Conservation (phyloP, 2,797 vertebrate species). For the Gastrophryne carolinensis region DNA sequence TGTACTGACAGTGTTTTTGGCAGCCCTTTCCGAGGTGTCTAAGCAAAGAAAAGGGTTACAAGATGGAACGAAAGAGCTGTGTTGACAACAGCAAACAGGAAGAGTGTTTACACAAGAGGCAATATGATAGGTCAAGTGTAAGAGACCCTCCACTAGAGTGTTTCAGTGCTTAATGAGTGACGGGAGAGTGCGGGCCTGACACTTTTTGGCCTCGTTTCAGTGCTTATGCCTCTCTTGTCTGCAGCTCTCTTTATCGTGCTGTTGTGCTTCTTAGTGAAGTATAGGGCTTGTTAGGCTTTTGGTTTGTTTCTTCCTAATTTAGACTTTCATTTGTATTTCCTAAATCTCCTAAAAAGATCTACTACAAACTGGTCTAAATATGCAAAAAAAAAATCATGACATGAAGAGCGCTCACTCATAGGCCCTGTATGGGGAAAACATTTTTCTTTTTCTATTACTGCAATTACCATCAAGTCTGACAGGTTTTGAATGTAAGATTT, state of each 20-base stretch:
- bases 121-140: slow-evolving; percentile 94
- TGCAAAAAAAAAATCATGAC: neutral
- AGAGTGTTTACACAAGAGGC: slow-evolving; percentile 94
- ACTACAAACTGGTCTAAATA: neutral
- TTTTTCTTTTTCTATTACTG: no score
- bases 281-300: slow-evolving; percentile 90
- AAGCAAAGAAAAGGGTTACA: slow-evolving; percentile 71
- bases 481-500: no score
- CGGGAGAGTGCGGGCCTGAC: slow-evolving; percentile 86
- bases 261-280: slow-evolving; percentile 88
- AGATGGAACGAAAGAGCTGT: slow-evolving; percentile 72
- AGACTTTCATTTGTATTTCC: slow-evolving; percentile 86
- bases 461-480: no score
- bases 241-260: slow-evolving; percentile 90
- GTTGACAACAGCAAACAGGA: slow-evolving; percentile 96
- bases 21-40: slow-evolving; percentile 77
- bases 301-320: slow-evolving; percentile 93
- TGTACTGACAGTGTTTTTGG: slow-evolving; percentile 83
- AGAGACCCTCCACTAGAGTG: slow-evolving; percentile 86
- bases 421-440: no score
- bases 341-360: neutral
- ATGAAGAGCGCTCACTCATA: no score
- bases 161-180: slow-evolving; percentile 93
- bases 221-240: slow-evolving; percentile 85
- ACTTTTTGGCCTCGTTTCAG: slow-evolving; percentile 79